Evolutionary conservation across 2,888 invertebrate genomes (phyloP), one percentile per base, ranked within the genome.

Genomic region (Anthrax anthrax): DNA sequence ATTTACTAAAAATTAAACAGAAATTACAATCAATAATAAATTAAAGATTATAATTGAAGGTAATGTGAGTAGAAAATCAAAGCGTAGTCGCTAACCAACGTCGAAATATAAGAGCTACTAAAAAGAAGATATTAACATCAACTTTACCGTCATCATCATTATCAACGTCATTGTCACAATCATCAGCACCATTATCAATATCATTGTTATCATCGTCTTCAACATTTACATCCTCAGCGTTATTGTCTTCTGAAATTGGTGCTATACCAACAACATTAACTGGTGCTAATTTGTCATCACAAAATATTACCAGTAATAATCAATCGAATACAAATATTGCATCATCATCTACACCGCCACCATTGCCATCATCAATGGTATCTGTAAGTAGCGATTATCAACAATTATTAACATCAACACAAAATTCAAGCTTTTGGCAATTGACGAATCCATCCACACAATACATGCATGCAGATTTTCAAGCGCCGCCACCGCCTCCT

Each of bases 41-140:
- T 14, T 42, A 41, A 46, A 66, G 66, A 66, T 66, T 44, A 66
- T 66, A 50, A 66, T 66, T 56, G 66, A 66, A 54, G 67, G 67
- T 43, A 65, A 67, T 56, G 65, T 67, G 47, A 67, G 66, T 58
- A 63, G 67, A 56, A 66, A 66, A 55, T 63, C 65, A 23, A 66
- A 66, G 58, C 54, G 67, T 54, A 66, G 61, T 60, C 68, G 67
- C 63, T 66, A 66, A 62, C 64, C 43, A 42, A 43, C 46, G 44
- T 32, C 29, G 13, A 32, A 32, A 32, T 12, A 12, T 12, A 32
- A 32, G 13, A 12, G 9, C 13, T 32, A 32, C 29, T 32, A 32
- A 32, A 32, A 32, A 32, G 13, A 32, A 32, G 12, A 32, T 23
- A 23, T 23, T 6, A 23, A 6, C 23, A 23, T 23, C 23, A 23